Conservation (phyloP, 2,797 vertebrate species). For the Petrocephalus schoutedeni region DNA sequence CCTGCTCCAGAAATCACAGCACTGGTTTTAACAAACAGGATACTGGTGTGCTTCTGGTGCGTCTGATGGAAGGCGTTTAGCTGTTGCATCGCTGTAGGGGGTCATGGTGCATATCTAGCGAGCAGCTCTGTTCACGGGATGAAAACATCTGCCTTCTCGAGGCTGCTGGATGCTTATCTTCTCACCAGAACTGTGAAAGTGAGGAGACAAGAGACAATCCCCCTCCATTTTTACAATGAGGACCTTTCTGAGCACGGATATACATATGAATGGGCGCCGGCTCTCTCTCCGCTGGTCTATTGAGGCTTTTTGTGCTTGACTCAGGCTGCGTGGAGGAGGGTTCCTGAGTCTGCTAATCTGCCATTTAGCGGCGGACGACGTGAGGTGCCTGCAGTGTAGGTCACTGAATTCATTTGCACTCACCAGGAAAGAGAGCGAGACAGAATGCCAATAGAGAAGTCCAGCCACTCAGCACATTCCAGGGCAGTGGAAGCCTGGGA, state of each 20-base stretch:
- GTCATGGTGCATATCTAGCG: not conserved
- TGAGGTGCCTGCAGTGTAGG: not conserved
- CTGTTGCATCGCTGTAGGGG: not conserved
- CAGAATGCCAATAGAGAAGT: not conserved
- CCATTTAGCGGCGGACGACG: not conserved
- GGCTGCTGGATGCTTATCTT: not conserved
- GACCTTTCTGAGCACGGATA: not conserved
- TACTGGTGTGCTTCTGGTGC: not conserved
- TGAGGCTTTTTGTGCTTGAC: conserved; percentile 13
- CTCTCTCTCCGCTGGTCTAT: not conserved
- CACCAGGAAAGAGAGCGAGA: conserved; percentile 5
- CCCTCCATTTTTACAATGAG: conserved; percentile 10
- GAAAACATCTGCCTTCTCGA: conserved; percentile 18
- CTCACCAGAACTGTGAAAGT: not conserved
- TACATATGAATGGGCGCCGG: conserved; percentile 10
- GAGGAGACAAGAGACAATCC: not conserved
- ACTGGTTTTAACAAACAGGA: not conserved
- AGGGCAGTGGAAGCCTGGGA: not conserved
- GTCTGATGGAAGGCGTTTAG: not conserved
- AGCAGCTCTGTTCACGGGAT: not conserved
- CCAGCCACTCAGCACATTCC: conserved; percentile 27
- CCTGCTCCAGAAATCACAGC: not conserved
- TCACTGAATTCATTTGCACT: conserved; percentile 18
- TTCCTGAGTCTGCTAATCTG: not conserved
- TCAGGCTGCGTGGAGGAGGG: not conserved